Percentiles rank a stretch among this genome's conserved stretches.
phyloP scores from a whole-genome alignment of 2,888 invertebrate species.

The Drosophila trichaetosa region DNA sequence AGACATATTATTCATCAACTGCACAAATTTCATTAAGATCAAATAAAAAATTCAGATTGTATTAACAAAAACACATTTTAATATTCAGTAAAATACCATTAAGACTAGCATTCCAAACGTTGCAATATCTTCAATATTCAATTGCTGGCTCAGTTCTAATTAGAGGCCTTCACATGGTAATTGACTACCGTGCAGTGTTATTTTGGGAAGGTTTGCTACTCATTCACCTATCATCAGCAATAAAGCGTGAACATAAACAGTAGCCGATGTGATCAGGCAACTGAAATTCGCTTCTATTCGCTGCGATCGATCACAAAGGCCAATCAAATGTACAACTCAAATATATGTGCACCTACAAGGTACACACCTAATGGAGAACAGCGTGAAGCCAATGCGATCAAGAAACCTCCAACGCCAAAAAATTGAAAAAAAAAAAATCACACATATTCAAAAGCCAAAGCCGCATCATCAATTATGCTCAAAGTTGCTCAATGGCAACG shows the following conservation, averaged over 20 bases:
- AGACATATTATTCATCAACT: not conserved
- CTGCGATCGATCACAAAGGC: constrained; percentile 40
- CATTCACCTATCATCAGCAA: constrained; percentile 56
- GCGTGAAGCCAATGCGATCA: constrained; percentile 77
- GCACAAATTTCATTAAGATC: not conserved
- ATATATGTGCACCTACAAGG: constrained; percentile 3
- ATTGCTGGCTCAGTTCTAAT: constrained; percentile 47
- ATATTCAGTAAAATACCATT: not conserved
- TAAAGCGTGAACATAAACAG: constrained; percentile 74
- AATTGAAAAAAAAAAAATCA: constrained; percentile 8
- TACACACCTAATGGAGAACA: constrained; percentile 13
- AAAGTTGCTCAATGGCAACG: constrained; percentile 68
- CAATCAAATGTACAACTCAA: constrained; percentile 13
- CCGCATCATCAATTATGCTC: constrained; percentile 81
- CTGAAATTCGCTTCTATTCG: constrained; percentile 55
- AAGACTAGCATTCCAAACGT: not conserved
- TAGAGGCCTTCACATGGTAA: constrained; percentile 36
- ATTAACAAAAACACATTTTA: not conserved
- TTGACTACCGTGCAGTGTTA: constrained; percentile 37
- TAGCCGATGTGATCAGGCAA: constrained; percentile 67
- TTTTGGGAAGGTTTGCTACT: constrained; percentile 10
- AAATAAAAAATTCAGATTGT: not conserved
- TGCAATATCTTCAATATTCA: constrained; percentile 13
- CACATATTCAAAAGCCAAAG: constrained; percentile 69
- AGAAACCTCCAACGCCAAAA: constrained; percentile 49